Evolutionary conservation across 2,888 invertebrate species (phyloP), one percentile per base, ranked within the genome.

Genomic region (Heliothis peltigera): DNA sequence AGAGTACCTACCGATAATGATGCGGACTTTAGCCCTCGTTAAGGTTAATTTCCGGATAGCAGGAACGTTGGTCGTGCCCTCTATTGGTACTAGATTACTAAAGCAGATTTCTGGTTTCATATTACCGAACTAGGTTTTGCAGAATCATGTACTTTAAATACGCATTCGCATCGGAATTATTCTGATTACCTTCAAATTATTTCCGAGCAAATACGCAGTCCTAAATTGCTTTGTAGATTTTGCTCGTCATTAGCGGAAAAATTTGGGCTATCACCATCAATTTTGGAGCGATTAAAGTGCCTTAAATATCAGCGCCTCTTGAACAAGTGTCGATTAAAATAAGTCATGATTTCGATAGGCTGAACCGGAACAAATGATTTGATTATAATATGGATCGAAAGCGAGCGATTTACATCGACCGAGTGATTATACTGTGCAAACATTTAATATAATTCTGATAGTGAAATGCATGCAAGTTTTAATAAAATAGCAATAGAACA

Each of bases 361-460:
- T 42, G 51, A 46, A 39, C 64, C 62, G 64, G 59, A 68, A 80
- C 74, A 56, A 77, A 77, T 77, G 39, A 70, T 74, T 58, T 66
- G 64, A 70, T 77, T 80, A 68, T 68, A 78, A 68, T 55, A 62
- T 60, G 78, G 59, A 68, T 77, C 61, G 68, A 68, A 80, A 77
- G 47, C 55, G 60, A 65, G 39, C 72, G 54, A 72, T 71, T 69
- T 63, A 62, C 47, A 63, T 42, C 22, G 51, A 68, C 15, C 39
- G 48, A 64, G 56, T 53, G 73, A 74, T 70, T 73, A 61, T 28
- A 58, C 42, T 58, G 55, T 77, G 66, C 55, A 65, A 63, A 73
- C 32, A 70, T 78, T 65, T 65, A 64, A 64, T 64, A 63, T 61
- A 63, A 63, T 46, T 79, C 58, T 72, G 73, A 69, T 60, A 63